Percentiles rank a stretch among this genome's conserved stretches.
Evolutionary conservation across 2,113 vertebrate genomes (phyloP).

Genomic region (Python bivittatus): DNA sequence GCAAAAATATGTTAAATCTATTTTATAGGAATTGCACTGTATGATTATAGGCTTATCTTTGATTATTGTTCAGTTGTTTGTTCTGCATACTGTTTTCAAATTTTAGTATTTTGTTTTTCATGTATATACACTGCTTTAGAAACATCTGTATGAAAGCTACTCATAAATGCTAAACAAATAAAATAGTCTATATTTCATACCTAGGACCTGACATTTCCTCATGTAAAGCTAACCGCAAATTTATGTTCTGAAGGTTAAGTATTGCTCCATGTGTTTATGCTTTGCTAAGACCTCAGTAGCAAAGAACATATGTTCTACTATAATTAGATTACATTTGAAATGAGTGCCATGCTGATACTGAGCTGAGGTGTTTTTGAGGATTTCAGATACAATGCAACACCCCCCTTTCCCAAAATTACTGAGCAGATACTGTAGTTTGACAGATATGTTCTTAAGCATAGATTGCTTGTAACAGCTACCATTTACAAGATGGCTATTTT

Average conservation of each 20-base stretch:
- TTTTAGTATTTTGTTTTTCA: neutral
- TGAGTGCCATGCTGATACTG: neutral
- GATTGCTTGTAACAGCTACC: neutral
- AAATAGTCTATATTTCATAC: neutral
- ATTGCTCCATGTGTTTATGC: neutral
- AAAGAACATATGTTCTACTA: neutral
- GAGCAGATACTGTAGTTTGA: neutral
- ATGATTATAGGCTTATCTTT: neutral
- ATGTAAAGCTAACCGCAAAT: neutral
- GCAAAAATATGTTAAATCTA: neutral
- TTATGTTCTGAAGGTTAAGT: neutral
- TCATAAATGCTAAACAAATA: neutral
- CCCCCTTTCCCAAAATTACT: neutral
- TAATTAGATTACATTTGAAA: neutral
- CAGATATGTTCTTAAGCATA: neutral
- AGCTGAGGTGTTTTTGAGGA: neutral
- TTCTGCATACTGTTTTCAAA: neutral
- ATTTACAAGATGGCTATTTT: neutral
- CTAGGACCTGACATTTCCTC: neutral
- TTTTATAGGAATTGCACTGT: neutral
- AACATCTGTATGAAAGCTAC: neutral
- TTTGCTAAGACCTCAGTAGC: neutral
- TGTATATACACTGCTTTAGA: neutral
- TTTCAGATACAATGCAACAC: neutral
- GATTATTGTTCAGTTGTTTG: neutral